Evolutionary conservation across 2,888 invertebrate species (phyloP), one percentile per base, ranked within the genome.

Genomic region (Amblyteles armatorius): DNA sequence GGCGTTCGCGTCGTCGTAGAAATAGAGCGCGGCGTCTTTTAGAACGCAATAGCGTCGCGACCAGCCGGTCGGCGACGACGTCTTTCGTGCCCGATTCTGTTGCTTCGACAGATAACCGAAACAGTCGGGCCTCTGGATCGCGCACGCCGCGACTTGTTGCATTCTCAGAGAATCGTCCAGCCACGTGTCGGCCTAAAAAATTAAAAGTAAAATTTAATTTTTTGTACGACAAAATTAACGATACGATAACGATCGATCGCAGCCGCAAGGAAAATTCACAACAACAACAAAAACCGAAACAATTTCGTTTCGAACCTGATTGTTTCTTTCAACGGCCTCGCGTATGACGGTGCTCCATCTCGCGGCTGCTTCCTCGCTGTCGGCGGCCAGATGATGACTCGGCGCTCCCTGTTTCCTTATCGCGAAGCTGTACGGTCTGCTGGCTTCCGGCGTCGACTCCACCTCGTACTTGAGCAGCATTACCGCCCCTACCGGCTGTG

Each of bases 1-100:
- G 90, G 98, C 97, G 92, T 97, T 97, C 3, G 96, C 97, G 93
- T 98, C 98, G 89, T 97, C 97, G 94, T 98, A 99, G 94, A 99
- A 98, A 94, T 98, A 99, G 33, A 99, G 95, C 90, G 98, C 98
- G 63, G 98, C 99, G 93, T 99, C 98, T 94, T 99, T 99, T 67
- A 99, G 95, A 50, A 99, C 97, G 95, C 98, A 99, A 94, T 98
- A 99, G 76, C 98, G 96, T 91, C 97, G 96, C 85, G 97, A 97
- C 98, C 99, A 99, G 26, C 97, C 97, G 92, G 97, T 97, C 95
- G 98, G 97, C 90, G 97, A 97, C 83, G 96, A 97, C 73, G 97
- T 97, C 79, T 92, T 92, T 5, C 92, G 89, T 44, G 94, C 93
- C 63, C 93, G 92, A 73, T 94, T 93, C 74, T 93, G 93, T 87